A percentile compares a stretch with the other conserved stretches of the same genome.
Evolutionary conservation across 2,888 invertebrate genomes (phyloP).

Genomic region (Mythimna albipuncta): DNA sequence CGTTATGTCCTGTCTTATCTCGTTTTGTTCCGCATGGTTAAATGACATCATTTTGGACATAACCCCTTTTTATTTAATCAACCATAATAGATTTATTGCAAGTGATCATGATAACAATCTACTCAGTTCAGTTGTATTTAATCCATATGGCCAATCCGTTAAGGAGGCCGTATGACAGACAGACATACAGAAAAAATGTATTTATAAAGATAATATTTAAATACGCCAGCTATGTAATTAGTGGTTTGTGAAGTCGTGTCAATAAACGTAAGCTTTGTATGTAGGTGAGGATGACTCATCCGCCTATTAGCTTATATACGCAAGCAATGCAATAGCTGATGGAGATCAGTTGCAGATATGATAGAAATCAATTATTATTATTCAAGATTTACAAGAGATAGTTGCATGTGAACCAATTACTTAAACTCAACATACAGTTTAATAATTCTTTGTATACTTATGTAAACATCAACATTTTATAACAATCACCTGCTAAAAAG

Average conservation of each 20-base stretch:
- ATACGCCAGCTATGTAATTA: conserved; percentile 4
- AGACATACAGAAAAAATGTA: no score
- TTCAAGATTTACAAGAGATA: neutral
- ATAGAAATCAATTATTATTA: neutral
- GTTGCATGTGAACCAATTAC: neutral
- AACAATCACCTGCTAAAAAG: neutral
- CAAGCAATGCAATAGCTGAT: neutral
- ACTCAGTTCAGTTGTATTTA: no score
- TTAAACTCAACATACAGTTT: neutral
- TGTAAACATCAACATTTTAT: neutral
- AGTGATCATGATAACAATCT: no score
- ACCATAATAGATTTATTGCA: no score
- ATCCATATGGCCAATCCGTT: no score
- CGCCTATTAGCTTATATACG: neutral
- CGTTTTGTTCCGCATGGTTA: no score
- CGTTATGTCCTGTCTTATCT: no score
- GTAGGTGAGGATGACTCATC: conserved; percentile 1
- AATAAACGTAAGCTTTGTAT: neutral
- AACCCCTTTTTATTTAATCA: no score
- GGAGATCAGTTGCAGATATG: neutral
- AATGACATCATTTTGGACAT: no score
- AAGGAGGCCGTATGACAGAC: no score
- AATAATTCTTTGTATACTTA: neutral
- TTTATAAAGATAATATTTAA: neutral
- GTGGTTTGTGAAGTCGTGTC: neutral